Conservation (phyloP, 1,140 invertebrate genomes). For the Drosophila parabipectinata region DNA sequence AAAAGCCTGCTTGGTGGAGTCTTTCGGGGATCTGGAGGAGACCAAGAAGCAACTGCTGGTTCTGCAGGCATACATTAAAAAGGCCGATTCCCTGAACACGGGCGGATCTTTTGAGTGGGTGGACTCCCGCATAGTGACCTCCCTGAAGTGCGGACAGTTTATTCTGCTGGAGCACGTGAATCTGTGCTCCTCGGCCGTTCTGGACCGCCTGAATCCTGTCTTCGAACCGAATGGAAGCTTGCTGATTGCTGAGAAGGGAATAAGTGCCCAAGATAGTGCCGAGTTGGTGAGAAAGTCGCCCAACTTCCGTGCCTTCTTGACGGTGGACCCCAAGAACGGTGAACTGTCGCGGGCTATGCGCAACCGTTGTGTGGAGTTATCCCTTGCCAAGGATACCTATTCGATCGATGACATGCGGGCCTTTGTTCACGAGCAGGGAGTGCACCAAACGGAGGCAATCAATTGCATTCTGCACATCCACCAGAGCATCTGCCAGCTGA, state of each 20-base stretch:
- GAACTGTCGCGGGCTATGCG: slow-evolving; percentile 99
- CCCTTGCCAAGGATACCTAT: slow-evolving; percentile 85
- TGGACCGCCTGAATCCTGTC: slow-evolving; percentile 97
- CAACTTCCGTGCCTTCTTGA: slow-evolving; percentile 97
- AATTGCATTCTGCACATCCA: slow-evolving; percentile 86
- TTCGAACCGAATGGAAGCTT: slow-evolving; percentile 96
- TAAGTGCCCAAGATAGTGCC: slow-evolving; percentile 88
- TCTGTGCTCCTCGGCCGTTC: slow-evolving; percentile 97
- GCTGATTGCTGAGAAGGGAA: slow-evolving; percentile 95
- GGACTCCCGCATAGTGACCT: slow-evolving; percentile 95
- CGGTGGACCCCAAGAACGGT: slow-evolving; percentile 97
- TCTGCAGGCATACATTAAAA: slow-evolving; percentile 58
- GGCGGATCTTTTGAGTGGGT: slow-evolving; percentile 98
- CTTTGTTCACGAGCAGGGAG: slow-evolving; percentile 85
- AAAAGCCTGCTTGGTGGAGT: slow-evolving; percentile 19
- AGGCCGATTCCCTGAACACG: slow-evolving; percentile 87
- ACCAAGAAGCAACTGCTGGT: slow-evolving; percentile 36
- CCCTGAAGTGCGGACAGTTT: slow-evolving; percentile 76
- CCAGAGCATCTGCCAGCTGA: slow-evolving; percentile 72
- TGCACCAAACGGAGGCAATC: slow-evolving; percentile 83
- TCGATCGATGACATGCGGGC: slow-evolving; percentile 85
- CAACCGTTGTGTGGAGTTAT: slow-evolving; percentile 98
- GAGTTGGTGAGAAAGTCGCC: slow-evolving; percentile 92
- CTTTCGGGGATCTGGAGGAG: slow-evolving; percentile 35
- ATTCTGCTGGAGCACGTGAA: slow-evolving; percentile 96